Conservation (phyloP, 1,140 invertebrate species). For the Lethrus apterus region DNA sequence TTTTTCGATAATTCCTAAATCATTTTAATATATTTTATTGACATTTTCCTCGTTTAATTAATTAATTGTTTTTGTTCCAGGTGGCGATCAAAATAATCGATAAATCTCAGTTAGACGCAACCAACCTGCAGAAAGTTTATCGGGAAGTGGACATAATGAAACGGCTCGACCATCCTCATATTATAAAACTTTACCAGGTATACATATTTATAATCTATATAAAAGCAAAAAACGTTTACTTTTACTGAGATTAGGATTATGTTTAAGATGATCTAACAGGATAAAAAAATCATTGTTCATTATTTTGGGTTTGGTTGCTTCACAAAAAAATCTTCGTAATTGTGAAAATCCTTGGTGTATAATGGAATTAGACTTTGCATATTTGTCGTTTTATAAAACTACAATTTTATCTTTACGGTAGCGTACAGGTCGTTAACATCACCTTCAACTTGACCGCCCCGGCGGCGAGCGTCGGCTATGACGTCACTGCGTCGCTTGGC, state of each 20-base stretch:
- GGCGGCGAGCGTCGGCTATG: constrained; percentile 28
- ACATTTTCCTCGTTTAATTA: neutral
- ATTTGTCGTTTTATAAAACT: too few relatives aligned
- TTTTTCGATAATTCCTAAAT: too few relatives aligned
- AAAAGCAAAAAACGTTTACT: too few relatives aligned
- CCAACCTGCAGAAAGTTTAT: constrained; percentile 96
- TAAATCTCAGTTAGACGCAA: constrained; percentile 90
- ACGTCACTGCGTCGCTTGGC: constrained; percentile 34
- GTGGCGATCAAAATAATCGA: constrained; percentile 98
- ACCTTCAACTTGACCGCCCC: constrained; percentile 39
- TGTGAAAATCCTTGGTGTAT: too few relatives aligned
- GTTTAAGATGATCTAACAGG: neutral
- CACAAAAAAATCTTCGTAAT: too few relatives aligned
- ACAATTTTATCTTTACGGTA: too few relatives aligned
- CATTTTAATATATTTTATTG: neutral
- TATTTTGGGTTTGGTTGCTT: too few relatives aligned
- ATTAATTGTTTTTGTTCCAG: constrained; percentile 53
- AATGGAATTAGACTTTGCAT: too few relatives aligned
- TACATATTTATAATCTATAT: constrained; percentile 26
- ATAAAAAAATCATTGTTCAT: neutral
- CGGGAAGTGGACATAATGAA: constrained; percentile 99
- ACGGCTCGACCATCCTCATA: constrained; percentile 91
- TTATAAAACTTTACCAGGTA: constrained; percentile 97
- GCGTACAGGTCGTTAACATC: constrained; percentile 31
- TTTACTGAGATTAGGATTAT: too few relatives aligned